Evolutionary conservation across 2,888 invertebrate species (phyloP).

Genomic region (Suillia variegata): DNA sequence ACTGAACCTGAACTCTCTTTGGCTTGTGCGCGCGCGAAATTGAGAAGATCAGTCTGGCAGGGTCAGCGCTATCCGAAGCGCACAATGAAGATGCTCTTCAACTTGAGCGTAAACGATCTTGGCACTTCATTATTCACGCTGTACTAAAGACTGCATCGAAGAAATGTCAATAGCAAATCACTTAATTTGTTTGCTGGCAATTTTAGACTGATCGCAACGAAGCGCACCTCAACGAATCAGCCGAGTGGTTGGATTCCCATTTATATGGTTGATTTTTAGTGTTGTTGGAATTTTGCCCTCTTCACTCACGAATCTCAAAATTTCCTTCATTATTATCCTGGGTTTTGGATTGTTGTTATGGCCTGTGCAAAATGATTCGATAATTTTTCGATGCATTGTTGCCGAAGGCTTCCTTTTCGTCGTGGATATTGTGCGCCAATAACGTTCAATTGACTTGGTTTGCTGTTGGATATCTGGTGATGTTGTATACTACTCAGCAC

Average conservation of each 20-base stretch:
- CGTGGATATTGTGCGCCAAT: slow-evolving; percentile 9
- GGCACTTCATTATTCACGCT: slow-evolving; percentile 52
- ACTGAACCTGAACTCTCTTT: slow-evolving; percentile 34
- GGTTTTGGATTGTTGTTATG: neutral
- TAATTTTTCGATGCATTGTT: slow-evolving; percentile 31
- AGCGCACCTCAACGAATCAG: too few species aligned
- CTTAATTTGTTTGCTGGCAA: slow-evolving; percentile 51
- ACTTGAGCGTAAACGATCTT: slow-evolving; percentile 42
- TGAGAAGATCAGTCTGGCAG: too few species aligned
- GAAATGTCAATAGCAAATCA: slow-evolving; percentile 55
- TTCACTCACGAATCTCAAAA: slow-evolving; percentile 25
- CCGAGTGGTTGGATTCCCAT: too few species aligned
- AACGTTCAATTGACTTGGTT: neutral
- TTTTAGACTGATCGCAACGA: too few species aligned
- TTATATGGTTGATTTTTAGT: too few species aligned
- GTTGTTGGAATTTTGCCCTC: neutral
- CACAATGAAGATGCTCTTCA: slow-evolving; percentile 19
- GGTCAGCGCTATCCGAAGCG: slow-evolving; percentile 44
- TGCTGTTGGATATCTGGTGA: slow-evolving; percentile 1
- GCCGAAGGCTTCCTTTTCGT: neutral
- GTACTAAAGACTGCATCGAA: slow-evolving; percentile 27
- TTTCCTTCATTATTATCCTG: slow-evolving; percentile 40
- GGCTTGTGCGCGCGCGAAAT: too few species aligned
- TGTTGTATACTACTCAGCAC: neutral
- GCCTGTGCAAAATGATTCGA: slow-evolving; percentile 23